Percentiles rank a stretch among this genome's conserved stretches.
Evolutionary conservation across 2,888 invertebrate species (phyloP).

Genomic region (Clepsis dumicolana): DNA sequence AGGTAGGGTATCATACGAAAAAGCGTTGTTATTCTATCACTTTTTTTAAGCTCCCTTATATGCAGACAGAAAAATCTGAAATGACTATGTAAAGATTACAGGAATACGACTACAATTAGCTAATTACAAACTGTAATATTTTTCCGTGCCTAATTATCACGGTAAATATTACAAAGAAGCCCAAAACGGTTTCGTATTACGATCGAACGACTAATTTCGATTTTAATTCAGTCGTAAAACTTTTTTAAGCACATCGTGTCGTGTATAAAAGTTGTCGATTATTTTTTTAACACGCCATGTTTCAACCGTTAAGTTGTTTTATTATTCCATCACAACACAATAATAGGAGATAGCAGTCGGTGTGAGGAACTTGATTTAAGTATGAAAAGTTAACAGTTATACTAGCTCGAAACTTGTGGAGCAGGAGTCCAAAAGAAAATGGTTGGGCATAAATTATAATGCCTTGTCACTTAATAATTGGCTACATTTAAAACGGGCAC

Average conservation of each 20-base stretch:
- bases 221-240: conserved; percentile 47
- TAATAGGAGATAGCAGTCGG: conserved; percentile 29
- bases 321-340: conserved; percentile 44
- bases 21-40: too few species aligned
- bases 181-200: conserved; percentile 24
- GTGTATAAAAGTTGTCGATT: conserved; percentile 40
- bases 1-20: too few species aligned
- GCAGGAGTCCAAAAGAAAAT: conserved; percentile 15
- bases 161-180: conserved; percentile 1
- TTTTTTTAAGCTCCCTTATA: too few species aligned
- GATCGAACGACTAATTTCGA: conserved; percentile 45
- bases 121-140: too few species aligned
- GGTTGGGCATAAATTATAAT: neutral
- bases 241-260: conserved; percentile 44
- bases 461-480: neutral
- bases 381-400: conserved; percentile 37
- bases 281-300: conserved; percentile 45
- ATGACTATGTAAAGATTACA: too few species aligned
- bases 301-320: conserved; percentile 48
- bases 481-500: neutral
- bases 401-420: neutral
- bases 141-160: too few species aligned
- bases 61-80: too few species aligned
- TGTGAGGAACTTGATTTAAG: conserved; percentile 32
- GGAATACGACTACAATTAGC: too few species aligned